phyloP scores from a whole-genome alignment of 2,797 vertebrate genomes.

The Myotis findleyi region DNA sequence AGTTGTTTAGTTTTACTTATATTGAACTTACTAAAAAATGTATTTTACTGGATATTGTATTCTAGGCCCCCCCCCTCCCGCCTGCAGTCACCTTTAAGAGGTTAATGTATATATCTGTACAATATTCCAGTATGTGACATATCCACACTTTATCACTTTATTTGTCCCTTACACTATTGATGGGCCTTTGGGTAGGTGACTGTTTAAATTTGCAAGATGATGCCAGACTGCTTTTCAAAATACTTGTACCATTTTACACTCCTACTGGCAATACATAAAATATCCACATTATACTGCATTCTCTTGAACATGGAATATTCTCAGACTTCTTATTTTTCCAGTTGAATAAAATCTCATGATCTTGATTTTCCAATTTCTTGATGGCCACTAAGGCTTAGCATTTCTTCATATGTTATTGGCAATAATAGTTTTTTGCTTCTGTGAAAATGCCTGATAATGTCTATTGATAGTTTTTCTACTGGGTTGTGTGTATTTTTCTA shows the following conservation, averaged over 20 bases:
- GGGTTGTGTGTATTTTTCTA: not conserved
- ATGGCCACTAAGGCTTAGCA: not conserved
- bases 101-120: not conserved
- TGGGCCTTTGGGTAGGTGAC: not conserved
- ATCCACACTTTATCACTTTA: not conserved
- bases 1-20: constrained; percentile 20
- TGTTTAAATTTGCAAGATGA: not conserved
- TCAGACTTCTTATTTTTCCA: constrained; percentile 35
- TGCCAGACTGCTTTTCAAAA: constrained; percentile 35
- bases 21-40: not conserved
- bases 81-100: not conserved
- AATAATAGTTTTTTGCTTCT: not conserved
- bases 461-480: constrained; percentile 17
- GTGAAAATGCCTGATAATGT: not conserved
- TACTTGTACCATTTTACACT: not conserved
- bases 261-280: not conserved
- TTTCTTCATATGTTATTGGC: not conserved
- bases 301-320: not conserved
- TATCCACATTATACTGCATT: not conserved
- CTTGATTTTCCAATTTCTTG: not conserved
- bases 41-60: not conserved
- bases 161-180: not conserved
- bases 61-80: not conserved
- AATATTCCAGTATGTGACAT: not conserved
- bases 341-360: not conserved